Percentiles rank a stretch among this genome's conserved stretches.
Evolutionary conservation across 2,113 vertebrate species (phyloP).

Genomic region (Lutjanus erythropterus): DNA sequence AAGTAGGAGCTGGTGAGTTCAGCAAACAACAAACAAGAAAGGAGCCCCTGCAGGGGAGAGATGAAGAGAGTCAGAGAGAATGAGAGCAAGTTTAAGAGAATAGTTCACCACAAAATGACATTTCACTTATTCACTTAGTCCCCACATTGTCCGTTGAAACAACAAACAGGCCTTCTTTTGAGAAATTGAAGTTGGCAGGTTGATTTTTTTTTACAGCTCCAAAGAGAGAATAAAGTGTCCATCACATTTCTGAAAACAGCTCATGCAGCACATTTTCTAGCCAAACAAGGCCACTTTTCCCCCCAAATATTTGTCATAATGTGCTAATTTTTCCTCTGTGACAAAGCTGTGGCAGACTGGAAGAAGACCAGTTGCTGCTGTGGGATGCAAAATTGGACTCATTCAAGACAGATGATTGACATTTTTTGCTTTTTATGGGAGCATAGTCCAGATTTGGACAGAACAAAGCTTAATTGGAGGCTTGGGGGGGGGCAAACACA

Average conservation of each 20-base stretch:
- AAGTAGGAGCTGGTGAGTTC: not conserved
- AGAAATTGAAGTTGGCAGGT: conserved; percentile 2
- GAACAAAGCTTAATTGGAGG: not conserved
- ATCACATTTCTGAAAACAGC: conserved; percentile 9
- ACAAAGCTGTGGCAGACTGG: conserved; percentile 1
- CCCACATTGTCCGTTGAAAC: conserved; percentile 30
- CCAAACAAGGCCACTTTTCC: not conserved
- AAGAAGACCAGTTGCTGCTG: conserved; percentile 7
- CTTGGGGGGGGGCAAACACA: too few species aligned
- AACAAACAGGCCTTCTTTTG: conserved; percentile 22
- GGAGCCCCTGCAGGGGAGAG: conserved; percentile 22
- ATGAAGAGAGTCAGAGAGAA: conserved; percentile 1
- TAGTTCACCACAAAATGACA: conserved; percentile 41
- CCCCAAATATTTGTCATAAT: conserved; percentile 15
- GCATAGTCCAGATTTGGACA: not conserved
- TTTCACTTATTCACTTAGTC: conserved; percentile 36
- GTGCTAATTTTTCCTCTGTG: not conserved
- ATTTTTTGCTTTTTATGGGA: not conserved
- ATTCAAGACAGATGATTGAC: not conserved
- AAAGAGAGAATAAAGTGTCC: not conserved
- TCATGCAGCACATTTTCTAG: not conserved
- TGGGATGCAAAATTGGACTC: not conserved
- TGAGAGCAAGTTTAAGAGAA: not conserved
- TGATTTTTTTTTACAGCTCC: not conserved
- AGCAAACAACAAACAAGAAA: conserved; percentile 1